phyloP scores from a whole-genome alignment of 2,797 vertebrate genomes.

The Notamacropus eugenii region DNA sequence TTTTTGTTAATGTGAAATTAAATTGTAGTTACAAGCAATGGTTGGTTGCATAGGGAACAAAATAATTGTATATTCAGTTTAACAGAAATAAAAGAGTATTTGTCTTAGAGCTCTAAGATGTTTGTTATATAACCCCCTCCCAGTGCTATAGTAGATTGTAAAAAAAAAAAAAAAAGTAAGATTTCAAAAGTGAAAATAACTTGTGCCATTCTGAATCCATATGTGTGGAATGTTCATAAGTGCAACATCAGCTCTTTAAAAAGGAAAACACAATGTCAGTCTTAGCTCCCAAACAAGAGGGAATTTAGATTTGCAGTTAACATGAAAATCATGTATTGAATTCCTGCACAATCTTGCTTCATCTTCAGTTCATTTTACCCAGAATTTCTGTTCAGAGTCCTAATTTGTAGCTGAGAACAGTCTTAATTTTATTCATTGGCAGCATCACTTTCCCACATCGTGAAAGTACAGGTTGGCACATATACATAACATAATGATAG shows the following conservation, averaged over 20 bases:
- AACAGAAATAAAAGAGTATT: constrained; percentile 88
- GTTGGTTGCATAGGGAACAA: constrained; percentile 88
- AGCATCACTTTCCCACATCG: constrained; percentile 88
- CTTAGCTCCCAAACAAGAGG: constrained; percentile 80
- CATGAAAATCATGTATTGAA: constrained; percentile 83
- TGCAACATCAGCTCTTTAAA: constrained; percentile 82
- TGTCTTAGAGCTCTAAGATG: constrained; percentile 86
- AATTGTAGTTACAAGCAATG: constrained; percentile 85
- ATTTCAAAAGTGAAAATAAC: constrained; percentile 85
- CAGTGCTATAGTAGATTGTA: constrained; percentile 84
- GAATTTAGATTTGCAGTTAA: constrained; percentile 80
- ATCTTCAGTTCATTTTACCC: constrained; percentile 68
- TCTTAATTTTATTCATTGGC: constrained; percentile 54
- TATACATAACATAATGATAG: constrained; percentile 95
- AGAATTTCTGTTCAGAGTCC: constrained; percentile 40
- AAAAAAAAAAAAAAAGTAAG: constrained; percentile 78
- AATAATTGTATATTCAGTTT: constrained; percentile 87
- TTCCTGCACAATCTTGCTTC: constrained; percentile 64
- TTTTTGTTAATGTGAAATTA: constrained; percentile 87
- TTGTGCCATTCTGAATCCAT: constrained; percentile 83
- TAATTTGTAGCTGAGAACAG: constrained; percentile 58
- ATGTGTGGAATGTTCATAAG: constrained; percentile 84
- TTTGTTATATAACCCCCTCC: constrained; percentile 80
- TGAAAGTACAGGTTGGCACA: constrained; percentile 99
- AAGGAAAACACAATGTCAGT: constrained; percentile 80